These are phyloP conservation scores for Potorous gilbertii DNA, from an alignment of 2,797 vertebrate species.

Conservation along the genomic window DNA sequence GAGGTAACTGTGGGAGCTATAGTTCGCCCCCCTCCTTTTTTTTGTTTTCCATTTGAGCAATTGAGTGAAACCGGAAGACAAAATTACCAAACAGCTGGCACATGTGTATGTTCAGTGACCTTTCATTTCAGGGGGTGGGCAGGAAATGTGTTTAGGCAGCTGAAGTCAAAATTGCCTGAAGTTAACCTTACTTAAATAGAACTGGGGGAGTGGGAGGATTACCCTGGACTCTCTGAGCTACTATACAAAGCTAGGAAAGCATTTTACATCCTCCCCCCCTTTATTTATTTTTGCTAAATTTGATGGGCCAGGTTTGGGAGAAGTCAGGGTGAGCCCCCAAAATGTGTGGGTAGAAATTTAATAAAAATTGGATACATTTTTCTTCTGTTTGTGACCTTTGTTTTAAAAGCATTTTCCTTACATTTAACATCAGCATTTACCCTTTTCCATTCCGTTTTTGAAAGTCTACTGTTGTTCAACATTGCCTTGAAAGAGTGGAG, in stretches of 20 bases:
- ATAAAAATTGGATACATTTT: conserved; percentile 1
- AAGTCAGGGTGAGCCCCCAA: neutral
- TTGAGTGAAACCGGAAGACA: neutral
- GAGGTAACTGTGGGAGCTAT: conserved; percentile 87
- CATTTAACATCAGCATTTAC: conserved; percentile 34
- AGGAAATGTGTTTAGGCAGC: conserved; percentile 27
- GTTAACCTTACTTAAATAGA: conserved; percentile 1
- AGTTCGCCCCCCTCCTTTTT: neutral
- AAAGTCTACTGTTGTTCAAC: conserved; percentile 8
- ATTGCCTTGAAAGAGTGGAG: neutral
- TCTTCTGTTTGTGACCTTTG: neutral
- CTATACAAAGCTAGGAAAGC: neutral
- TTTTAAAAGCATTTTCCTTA: neutral
- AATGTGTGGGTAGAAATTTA: neutral
- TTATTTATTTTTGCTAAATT: conserved; percentile 2
- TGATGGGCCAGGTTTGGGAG: conserved; percentile 18
- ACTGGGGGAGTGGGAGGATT: neutral
- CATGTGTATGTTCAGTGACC: neutral
- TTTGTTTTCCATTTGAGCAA: conserved; percentile 33
- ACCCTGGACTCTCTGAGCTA: neutral
- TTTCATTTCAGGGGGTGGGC: neutral
- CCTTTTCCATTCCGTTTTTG: conserved; percentile 18
- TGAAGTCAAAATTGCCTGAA: conserved; percentile 39
- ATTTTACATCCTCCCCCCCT: neutral
- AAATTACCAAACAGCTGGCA: neutral